Conservation (phyloP, 37 sponge, comb jelly and placozoan genomes). For the Mnemiopsis leidyi region DNA sequence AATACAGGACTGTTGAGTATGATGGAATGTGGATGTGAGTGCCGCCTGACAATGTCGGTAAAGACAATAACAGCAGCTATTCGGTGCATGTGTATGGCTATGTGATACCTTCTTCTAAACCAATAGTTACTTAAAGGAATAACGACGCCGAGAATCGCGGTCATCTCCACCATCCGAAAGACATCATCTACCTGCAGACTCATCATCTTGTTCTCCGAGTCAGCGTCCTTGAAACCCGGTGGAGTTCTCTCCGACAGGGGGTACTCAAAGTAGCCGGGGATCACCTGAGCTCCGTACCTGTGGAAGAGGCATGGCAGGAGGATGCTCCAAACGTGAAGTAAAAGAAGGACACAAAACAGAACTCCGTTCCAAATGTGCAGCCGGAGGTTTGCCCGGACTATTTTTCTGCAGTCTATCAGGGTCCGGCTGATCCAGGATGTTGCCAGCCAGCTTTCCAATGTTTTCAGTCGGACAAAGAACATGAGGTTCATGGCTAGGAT, state of each 20-base stretch:
- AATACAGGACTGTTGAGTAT: slow-evolving; percentile 36
- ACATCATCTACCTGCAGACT: slow-evolving; percentile 32
- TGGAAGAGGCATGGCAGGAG: slow-evolving; percentile 36
- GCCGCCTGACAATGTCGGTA: slow-evolving; percentile 31
- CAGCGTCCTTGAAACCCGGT: slow-evolving; percentile 52
- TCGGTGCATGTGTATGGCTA: slow-evolving; percentile 46
- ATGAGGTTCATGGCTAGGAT: slow-evolving; percentile 8
- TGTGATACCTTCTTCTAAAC: slow-evolving; percentile 13
- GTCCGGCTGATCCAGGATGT: not conserved
- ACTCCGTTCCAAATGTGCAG: slow-evolving; percentile 36
- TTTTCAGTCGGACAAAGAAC: slow-evolving; percentile 13
- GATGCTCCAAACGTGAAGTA: slow-evolving; percentile 57
- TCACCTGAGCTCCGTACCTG: slow-evolving; percentile 38
- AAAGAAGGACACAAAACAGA: not conserved
- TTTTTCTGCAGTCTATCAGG: slow-evolving; percentile 54
- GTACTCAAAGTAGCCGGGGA: slow-evolving; percentile 23
- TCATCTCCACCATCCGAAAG: slow-evolving; percentile 56
- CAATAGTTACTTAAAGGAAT: slow-evolving; percentile 27
- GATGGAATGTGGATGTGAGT: slow-evolving; percentile 56
- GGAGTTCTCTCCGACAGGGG: slow-evolving; percentile 36
- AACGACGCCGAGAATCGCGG: not conserved
- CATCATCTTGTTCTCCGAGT: not conserved
- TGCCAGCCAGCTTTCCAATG: slow-evolving; percentile 40
- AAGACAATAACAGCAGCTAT: slow-evolving; percentile 44
- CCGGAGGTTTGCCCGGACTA: slow-evolving; percentile 23